Evolutionary conservation across 30 jellyfish, hydroid and myxozoan species (phyloP), one percentile per base, ranked within the genome.

Genomic region (Clytia hemisphaerica): DNA sequence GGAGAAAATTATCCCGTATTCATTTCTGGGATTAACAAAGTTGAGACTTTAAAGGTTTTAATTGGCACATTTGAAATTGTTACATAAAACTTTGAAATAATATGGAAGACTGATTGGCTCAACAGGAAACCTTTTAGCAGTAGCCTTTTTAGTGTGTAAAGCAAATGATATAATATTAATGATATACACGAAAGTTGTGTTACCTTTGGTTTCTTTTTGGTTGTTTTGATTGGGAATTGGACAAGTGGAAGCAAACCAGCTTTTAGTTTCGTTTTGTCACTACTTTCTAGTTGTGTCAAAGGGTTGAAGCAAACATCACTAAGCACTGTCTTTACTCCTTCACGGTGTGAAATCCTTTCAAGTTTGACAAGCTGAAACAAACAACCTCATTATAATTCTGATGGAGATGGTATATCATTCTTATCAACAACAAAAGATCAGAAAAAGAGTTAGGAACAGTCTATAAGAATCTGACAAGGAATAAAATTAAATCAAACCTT

Each of bases 231-330:
- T 15, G 98, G 98, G 44, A 89, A 89, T 16, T 87, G 44, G 45
- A 89, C 71, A 30, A 67, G 93, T 18, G 98, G 98, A 49, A 89
- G 66, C 44, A 31, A 30, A 4, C 63, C 71, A 58, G 60, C 78
- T 26, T 83, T 31, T 28, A 19, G 26, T 28, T 61, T 58, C 28
- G 61, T 51, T 75, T 67, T 45, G 7, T 86, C 86, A n/a, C 55
- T 78, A 25, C 92, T 74, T 7, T 77, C 67, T 5, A 84, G 82
- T 7, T 61, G 73, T 4, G 84, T 72, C 45, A 89, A 77, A 4
- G 95, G 85, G 22, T 95, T 93, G 82, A 89, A 89, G 50, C 95
- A 89, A 12, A 89, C 98, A 72, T 89, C 98, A 49, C 78, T 78
- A 46, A 89, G 61, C 10, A 80, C 94, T 3, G 93, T 75, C 51